phyloP scores from a whole-genome alignment of 2,113 vertebrate genomes.

The Colinus virginianus region DNA sequence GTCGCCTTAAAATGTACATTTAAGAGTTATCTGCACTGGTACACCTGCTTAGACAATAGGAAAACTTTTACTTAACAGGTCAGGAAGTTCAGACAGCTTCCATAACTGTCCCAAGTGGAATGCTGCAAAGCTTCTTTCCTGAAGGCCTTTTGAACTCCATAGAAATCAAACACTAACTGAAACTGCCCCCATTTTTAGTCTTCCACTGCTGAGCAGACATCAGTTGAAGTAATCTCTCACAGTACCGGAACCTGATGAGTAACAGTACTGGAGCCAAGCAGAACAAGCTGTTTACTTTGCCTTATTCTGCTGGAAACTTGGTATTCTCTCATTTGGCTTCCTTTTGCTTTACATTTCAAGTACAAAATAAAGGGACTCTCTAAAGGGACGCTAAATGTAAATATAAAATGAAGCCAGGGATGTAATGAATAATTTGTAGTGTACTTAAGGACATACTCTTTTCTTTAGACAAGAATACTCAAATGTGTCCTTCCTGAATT shows the following conservation, averaged over 20 bases:
- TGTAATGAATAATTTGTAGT: not conserved
- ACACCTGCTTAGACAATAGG: not conserved
- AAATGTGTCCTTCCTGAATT: not conserved
- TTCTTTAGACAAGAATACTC: not conserved
- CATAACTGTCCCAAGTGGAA: accelerated
- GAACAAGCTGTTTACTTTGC: not conserved
- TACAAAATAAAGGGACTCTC: not conserved
- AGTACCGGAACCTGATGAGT: not conserved
- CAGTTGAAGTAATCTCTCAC: not conserved
- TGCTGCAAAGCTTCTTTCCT: not conserved
- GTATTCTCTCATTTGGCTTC: not conserved
- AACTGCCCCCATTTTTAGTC: not conserved
- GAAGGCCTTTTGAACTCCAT: not conserved
- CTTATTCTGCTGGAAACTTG: not conserved
- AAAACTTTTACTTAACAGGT: not conserved
- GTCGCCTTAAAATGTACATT: not conserved
- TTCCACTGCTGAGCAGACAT: not conserved
- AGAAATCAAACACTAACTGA: not conserved
- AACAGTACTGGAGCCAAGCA: not conserved
- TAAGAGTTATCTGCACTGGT: not conserved
- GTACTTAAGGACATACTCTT: not conserved
- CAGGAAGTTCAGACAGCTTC: not conserved
- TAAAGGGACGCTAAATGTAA: not conserved
- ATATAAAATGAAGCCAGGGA: not conserved
- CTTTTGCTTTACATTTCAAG: not conserved